Evolutionary conservation across 92 coral and sea anemone species (phyloP), one percentile per base, ranked within the genome.

Genomic region (Diadumene lineata): DNA sequence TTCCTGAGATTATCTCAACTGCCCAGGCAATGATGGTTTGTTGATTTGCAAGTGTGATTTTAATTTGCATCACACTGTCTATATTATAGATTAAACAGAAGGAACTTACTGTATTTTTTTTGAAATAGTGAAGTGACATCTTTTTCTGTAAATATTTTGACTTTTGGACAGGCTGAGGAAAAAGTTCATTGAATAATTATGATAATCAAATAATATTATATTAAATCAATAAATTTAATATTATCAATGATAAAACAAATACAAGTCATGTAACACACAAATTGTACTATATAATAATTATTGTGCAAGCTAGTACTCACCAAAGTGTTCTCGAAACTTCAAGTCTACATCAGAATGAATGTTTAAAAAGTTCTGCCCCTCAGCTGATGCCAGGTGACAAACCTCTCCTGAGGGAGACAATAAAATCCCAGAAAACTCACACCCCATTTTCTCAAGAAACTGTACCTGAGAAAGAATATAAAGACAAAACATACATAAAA

Each of bases 81-180:
- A n/a, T n/a, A n/a, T n/a, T n/a, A n/a, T n/a, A n/a, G n/a, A n/a
- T n/a, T n/a, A n/a, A n/a, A n/a, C n/a, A n/a, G n/a, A n/a, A n/a
- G n/a, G n/a, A n/a, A 61, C 67, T 61, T 61, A 61, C 67, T 61
- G 67, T 61, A 61, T 61, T 61, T 61, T 33, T 61, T 61, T 61
- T 61, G 67, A 61, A 61, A 61, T 24, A 61, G 31, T 3, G 19
- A 33, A 22, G 67, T 61, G 6, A 61, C 28, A 26, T 61, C 67
- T 24, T 61, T 31, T 8, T 61, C 31, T 1, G 28, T 61, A 31
- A 22, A 61, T 25, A 16, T 61, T 44, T 44, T 9, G 19, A 26
- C 1, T 9, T 9, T n/a, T 4, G 11, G 11, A 17, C 67, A 61
- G 22, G 67, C 67, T 61, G 31, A 61, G 17, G 28, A 2, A 61